Base-by-base conservation (phyloP, 35 echinoderm and acorn worm species). In the Ophiothrix spiculata region DNA sequence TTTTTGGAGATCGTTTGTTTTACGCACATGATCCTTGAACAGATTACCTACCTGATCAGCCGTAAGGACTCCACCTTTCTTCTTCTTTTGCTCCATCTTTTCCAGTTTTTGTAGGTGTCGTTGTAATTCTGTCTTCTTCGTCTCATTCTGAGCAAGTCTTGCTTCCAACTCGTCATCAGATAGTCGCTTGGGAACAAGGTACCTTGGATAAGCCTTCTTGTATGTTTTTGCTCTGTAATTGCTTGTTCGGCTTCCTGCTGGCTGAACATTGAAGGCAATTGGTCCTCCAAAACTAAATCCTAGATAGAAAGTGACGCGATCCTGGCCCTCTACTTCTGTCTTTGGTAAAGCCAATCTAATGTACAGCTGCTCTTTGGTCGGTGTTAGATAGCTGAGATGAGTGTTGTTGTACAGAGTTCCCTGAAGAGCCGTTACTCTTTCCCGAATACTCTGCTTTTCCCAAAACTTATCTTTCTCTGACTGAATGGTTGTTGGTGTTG, bases 211-310 rank as follows among this genome's bases (percentile, higher is more conserved):
- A 10, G 42, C 42, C 19, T 49, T 49, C 6, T 49, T 49, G 42
- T 49, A 49, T 6, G 42, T 49, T 19, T 49, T 49, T 49, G 42
- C 6, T 49, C 42, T 49, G 42, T 49, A 19, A 19, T 49, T 10
- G 19, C 42, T 19, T 19, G 19, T 49, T 49, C 19, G 42, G 42
- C 28, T 56, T 32, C 56, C 80, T 63, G 33, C 41, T 63, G 80
- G 32, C 56, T 35, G 6, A 19, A 49, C 42, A 49, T 49, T 75
- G 32, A 78, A 90, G 15, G 88, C 88, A 13, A 56, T 31, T 56
- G 88, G 88, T 10, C 88, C 88, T 33, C n/a, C 41, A 56, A 56
- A 90, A 23, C 84, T 83, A 36, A 90, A 90, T 25, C 88, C 88
- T 33, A 90, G 74, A 75, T 85, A 90, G 29, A 90, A 90, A 1